These are phyloP conservation scores for Sarotherodon lohbergeri DNA, from an alignment of 2,113 vertebrate species.

Conservation along the genomic window DNA sequence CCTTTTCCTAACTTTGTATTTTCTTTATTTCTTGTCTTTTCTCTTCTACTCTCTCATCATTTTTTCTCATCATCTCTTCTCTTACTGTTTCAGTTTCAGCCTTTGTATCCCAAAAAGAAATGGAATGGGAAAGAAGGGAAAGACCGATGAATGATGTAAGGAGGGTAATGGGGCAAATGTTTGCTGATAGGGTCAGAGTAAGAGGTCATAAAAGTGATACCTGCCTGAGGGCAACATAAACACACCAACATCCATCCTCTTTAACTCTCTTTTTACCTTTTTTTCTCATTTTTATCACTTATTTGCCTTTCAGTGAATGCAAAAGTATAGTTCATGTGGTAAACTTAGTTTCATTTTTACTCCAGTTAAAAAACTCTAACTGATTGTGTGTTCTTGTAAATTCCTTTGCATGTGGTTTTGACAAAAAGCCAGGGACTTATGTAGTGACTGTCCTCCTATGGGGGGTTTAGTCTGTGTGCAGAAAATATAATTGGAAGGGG, in stretches of 20 bases:
- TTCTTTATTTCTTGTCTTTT: not conserved
- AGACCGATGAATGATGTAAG: not conserved
- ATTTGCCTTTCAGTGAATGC: not conserved
- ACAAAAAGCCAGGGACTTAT: not conserved
- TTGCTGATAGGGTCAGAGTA: not conserved
- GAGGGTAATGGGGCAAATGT: not conserved
- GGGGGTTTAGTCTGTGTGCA: not conserved
- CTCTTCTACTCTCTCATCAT: not conserved
- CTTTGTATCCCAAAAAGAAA: not conserved
- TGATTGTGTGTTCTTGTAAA: not conserved
- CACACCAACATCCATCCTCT: not conserved
- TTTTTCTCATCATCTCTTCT: not conserved
- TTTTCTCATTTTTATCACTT: not conserved
- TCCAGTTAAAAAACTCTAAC: not conserved
- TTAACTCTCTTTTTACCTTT: not conserved
- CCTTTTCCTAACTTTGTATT: not conserved
- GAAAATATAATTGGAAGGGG: not conserved
- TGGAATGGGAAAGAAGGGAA: not conserved
- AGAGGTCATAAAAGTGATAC: not conserved
- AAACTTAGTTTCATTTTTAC: not conserved
- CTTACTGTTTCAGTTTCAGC: not conserved
- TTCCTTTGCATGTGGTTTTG: not conserved
- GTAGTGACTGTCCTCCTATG: not conserved
- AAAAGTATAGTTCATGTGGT: not conserved
- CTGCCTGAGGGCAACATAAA: constrained; percentile 3